These are phyloP conservation scores for Acomys russatus DNA, from an alignment of 2,797 vertebrate genomes.

Conservation along the genomic window DNA sequence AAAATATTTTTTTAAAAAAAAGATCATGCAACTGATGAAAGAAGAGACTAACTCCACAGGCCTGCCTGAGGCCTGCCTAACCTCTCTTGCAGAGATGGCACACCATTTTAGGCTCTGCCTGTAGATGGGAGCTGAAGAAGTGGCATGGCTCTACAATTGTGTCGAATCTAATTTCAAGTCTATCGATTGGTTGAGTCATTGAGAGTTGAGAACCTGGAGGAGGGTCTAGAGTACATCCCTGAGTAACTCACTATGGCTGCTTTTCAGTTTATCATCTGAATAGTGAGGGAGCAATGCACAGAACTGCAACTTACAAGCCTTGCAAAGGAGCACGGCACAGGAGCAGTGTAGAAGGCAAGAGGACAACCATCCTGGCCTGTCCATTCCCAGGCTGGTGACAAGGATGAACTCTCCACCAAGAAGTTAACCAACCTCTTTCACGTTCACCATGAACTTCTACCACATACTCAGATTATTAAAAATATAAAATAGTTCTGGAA, in stretches of 20 bases:
- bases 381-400: background rate
- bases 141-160: background rate
- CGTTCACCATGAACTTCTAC: background rate
- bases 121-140: background rate
- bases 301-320: background rate
- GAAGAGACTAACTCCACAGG: background rate
- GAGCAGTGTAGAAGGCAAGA: background rate
- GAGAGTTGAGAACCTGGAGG: background rate
- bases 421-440: background rate
- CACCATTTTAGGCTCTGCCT: background rate
- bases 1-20: no score
- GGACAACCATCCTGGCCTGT: background rate
- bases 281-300: background rate
- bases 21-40: background rate
- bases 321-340: background rate
- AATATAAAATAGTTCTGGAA: background rate
- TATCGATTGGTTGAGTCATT: background rate
- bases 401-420: background rate
- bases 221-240: background rate
- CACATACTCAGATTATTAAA: background rate
- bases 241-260: accelerated
- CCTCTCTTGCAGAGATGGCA: background rate
- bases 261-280: background rate
- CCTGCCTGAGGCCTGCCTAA: accelerated
- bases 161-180: background rate